Evolutionary conservation across 2,888 invertebrate genomes (phyloP).

Genomic region (Boloria selene): DNA sequence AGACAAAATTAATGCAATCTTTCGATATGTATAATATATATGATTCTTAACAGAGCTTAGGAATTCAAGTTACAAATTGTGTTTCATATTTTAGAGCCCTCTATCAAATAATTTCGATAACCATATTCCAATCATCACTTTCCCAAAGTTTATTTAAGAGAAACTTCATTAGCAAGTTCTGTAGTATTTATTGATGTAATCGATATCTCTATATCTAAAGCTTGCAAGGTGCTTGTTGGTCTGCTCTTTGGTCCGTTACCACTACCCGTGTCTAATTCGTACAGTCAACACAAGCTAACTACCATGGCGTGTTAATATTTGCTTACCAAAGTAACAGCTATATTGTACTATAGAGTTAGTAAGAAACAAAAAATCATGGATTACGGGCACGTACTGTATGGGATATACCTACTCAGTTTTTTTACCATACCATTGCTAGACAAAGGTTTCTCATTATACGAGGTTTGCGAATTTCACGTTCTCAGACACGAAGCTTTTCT

Average conservation of each 20-base stretch:
- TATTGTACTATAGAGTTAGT: background rate
- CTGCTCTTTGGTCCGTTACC: slow-evolving; percentile 6
- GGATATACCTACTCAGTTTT: no score
- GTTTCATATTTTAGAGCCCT: no score
- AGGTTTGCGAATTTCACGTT: no score
- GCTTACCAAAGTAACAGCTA: slow-evolving; percentile 1
- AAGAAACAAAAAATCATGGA: background rate
- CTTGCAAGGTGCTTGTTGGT: background rate
- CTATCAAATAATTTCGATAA: no score
- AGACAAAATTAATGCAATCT: no score
- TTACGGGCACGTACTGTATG: no score
- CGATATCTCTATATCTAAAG: slow-evolving; percentile 8
- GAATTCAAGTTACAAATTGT: no score
- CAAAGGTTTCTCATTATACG: no score
- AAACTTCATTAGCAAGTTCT: slow-evolving; percentile 10
- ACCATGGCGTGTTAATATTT: slow-evolving; percentile 22
- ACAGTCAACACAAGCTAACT: slow-evolving; percentile 35
- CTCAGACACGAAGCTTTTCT: no score
- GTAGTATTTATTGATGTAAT: slow-evolving; percentile 6
- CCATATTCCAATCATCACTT: background rate
- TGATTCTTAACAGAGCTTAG: no score
- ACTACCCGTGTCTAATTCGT: slow-evolving; percentile 28
- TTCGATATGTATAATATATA: no score
- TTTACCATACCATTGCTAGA: no score
- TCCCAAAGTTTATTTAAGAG: background rate